phyloP scores from a whole-genome alignment of 1,140 invertebrate species.

The Meloidogyne chitwoodi region DNA sequence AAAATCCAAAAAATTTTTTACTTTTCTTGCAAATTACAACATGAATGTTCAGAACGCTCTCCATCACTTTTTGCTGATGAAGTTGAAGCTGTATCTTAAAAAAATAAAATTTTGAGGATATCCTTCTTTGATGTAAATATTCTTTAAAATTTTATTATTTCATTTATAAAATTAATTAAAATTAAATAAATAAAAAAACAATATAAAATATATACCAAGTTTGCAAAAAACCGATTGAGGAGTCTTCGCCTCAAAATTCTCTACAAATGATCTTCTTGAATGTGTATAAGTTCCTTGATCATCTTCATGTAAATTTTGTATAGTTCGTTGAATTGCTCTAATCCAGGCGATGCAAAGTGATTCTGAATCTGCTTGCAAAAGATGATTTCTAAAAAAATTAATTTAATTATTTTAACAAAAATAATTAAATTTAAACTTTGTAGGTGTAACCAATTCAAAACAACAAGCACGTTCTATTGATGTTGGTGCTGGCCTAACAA shows the following conservation, averaged over 20 bases:
- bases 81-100: background rate
- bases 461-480: slow-evolving; percentile 80
- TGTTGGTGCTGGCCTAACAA: slow-evolving; percentile 79
- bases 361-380: slow-evolving; percentile 90
- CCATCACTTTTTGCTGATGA: background rate
- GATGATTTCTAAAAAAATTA: slow-evolving; percentile 73
- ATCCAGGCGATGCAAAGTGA: slow-evolving; percentile 83
- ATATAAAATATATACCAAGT: background rate
- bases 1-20: slow-evolving; percentile 2
- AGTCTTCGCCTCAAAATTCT: background rate
- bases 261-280: slow-evolving; percentile 11
- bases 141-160: too few relatives aligned
- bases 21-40: background rate
- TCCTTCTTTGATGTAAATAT: too few relatives aligned
- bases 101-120: background rate
- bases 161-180: too few relatives aligned
- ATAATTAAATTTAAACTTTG: slow-evolving; percentile 70
- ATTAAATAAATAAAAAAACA: background rate
- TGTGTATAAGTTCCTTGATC: slow-evolving; percentile 16
- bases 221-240: background rate
- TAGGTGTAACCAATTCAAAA: slow-evolving; percentile 90
- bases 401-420: slow-evolving; percentile 16
- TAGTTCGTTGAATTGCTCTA: slow-evolving; percentile 71
- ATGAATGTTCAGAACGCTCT: background rate
- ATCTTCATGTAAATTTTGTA: slow-evolving; percentile 52